Evolutionary conservation across 2,888 invertebrate species (phyloP).

Genomic region (Ophioninae sp.): DNA sequence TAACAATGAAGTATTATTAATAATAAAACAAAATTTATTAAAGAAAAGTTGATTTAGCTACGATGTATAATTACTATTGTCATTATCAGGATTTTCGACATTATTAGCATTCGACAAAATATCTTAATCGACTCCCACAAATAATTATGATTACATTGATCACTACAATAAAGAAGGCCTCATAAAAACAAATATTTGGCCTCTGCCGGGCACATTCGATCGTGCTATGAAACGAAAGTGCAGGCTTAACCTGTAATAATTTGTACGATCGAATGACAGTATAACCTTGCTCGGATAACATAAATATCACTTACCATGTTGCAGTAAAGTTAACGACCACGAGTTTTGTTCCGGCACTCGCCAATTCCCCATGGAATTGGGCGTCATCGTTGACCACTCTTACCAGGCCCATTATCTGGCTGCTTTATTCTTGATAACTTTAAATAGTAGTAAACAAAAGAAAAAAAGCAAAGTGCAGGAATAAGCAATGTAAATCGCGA

Average conservation of each 20-base stretch:
- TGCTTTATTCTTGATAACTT: constrained; percentile 35
- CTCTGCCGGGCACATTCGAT: background rate
- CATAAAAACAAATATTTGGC: background rate
- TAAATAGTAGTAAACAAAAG: constrained; percentile 14
- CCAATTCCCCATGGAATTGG: constrained; percentile 92
- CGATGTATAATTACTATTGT: too few relatives aligned
- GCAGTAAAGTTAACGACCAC: constrained; percentile 98
- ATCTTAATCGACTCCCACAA: background rate
- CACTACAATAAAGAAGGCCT: background rate
- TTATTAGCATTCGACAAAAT: background rate
- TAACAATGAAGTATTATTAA: too few relatives aligned
- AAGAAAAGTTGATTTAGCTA: too few relatives aligned
- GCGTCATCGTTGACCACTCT: constrained; percentile 88
- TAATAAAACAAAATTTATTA: too few relatives aligned
- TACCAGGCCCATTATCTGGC: constrained; percentile 83
- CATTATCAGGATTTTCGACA: too few relatives aligned
- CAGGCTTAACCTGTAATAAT: constrained; percentile 6
- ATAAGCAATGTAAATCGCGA: background rate
- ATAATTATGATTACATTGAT: background rate
- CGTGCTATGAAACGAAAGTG: background rate
- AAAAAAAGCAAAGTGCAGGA: constrained; percentile 1
- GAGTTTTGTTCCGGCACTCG: constrained; percentile 92
- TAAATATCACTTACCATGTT: constrained; percentile 87
- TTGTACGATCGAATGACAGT: constrained; percentile 46
- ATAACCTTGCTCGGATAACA: constrained; percentile 68